These are phyloP conservation scores for Chelmon rostratus DNA, from an alignment of 2,797 vertebrate genomes.

Conservation along the genomic window DNA sequence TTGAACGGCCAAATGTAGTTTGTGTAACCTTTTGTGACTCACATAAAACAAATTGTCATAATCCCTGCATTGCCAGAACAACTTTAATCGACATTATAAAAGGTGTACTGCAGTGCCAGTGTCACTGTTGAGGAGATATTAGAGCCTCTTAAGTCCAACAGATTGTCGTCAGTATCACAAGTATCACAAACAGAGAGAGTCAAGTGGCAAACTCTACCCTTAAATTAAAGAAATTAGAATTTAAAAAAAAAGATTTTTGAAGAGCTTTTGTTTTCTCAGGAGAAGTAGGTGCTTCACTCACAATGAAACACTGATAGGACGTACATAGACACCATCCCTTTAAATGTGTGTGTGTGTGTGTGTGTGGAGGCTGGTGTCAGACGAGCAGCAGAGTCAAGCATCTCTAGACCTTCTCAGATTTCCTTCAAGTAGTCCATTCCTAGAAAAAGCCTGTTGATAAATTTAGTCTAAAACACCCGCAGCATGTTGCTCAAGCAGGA, in stretches of 20 bases:
- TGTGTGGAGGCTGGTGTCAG: slow-evolving; percentile 18
- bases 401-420: slow-evolving; percentile 70
- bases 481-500: slow-evolving; percentile 26
- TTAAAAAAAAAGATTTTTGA: too few relatives aligned
- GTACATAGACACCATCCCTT: too few relatives aligned
- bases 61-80: not conserved
- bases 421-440: slow-evolving; percentile 75
- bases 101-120: not conserved
- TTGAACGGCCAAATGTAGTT: not conserved
- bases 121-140: slow-evolving; percentile 1
- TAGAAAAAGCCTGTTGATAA: slow-evolving; percentile 72
- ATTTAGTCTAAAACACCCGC: slow-evolving; percentile 67
- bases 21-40: not conserved
- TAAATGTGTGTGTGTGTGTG: not conserved
- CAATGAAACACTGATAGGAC: not conserved
- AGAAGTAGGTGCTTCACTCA: not conserved
- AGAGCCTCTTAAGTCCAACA: not conserved
- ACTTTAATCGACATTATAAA: not conserved
- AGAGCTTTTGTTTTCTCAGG: not conserved
- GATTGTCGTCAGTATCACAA: not conserved
- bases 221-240: too few relatives aligned
- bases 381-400: slow-evolving; percentile 13
- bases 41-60: not conserved
- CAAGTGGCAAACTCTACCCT: slow-evolving; percentile 21
- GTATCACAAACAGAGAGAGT: slow-evolving; percentile 18